Base-by-base conservation (phyloP, 2,113 vertebrate genomes). In the Oenanthe melanoleuca region DNA sequence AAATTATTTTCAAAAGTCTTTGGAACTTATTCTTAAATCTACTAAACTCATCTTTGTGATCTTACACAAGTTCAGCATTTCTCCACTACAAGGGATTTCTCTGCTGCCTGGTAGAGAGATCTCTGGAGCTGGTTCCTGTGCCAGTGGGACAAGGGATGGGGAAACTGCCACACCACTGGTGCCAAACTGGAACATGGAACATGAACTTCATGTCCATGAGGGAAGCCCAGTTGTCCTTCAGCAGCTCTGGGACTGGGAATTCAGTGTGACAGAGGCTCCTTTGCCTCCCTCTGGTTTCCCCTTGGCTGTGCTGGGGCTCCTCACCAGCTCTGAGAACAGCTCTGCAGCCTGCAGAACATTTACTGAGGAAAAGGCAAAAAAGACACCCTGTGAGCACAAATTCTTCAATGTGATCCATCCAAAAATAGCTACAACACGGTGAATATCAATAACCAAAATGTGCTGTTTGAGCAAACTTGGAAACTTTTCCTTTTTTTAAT, bases 371-470 rank as follows among this genome's bases (percentile, higher is more conserved):
- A 79, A 84, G 52, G 60, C 22, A 11, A 31, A 80, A 80, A 79
- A 84, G 52, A 56, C 22, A 11, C 73, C 52, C 59, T 24, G 4
- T 2, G 2, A 33, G 75, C 34, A 63, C 34, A 92, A 45, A 81
- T 34, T 14, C 64, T 50, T 69, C 67, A 52, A 11, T 23, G 82
- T 13, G 14, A 89, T 67, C n/a, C 38, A 37, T 29, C 71, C 64
- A 60, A 92, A 97, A 86, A 83, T 47, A 94, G 75, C 50, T 33
- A 67, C 37, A 67, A 44, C 33, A 24, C 15, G 5, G 20, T 42
- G 91, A 73, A 57, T 87, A 88, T 88, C 93, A 92, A 95, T 88
- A 96, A 74, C 52, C 47, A 86, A 95, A 95, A 93, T 80, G 67
- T 60, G 88, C 75, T 83, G 53, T 47, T 79, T 33, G 75, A 88